Evolutionary conservation across 2,797 vertebrate species (phyloP), one percentile per base, ranked within the genome.

Genomic region (Cyprinodon diabolis): DNA sequence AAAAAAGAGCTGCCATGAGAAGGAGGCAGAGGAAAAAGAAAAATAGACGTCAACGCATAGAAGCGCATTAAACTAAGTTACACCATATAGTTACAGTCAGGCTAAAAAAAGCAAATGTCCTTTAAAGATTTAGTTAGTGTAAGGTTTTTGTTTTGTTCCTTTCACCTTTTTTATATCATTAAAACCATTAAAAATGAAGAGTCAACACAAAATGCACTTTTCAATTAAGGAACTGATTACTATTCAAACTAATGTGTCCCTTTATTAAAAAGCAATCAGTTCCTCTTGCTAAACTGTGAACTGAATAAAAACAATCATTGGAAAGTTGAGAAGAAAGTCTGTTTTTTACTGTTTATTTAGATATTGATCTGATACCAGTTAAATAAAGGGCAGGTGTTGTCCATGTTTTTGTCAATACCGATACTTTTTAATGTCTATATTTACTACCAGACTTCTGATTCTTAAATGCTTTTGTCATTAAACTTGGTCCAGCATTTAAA

Each of bases 1-100:
- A 89, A 90, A 90, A 90, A 87, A 87, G 87, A 81, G 69, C 69
- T 78, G 70, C 68, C 4, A 56, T 48, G 67, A 83, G 74, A 69
- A 80, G 70, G 55, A 70, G 76, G 73, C 19, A 71, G 30, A 30
- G 79, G 65, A 78, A 77, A 74, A 4, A 81, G 71, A 75, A 69
- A 74, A 71, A 72, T 62, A 68, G 62, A 77, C 80, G 69, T 37
- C 69, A 69, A 79, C 66, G 78, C 75, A 70, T 66, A 71, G 56
- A 73, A 56, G 56, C 56, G 45, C 30, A 80, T 67, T 23, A 54
- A 14, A 63, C 47, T 8, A 56, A 43, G 55, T 15, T n/a, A 66
- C 37, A 71, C 17, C 66, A 51, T 47, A 65, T 13, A 65, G 62
- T 65, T 65, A 15, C 62, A 65, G 19, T 65, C n/a, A 35, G 14